These are phyloP conservation scores for Cordylochernes scorpioides DNA, from an alignment of 2,888 invertebrate genomes.

Conservation along the genomic window DNA sequence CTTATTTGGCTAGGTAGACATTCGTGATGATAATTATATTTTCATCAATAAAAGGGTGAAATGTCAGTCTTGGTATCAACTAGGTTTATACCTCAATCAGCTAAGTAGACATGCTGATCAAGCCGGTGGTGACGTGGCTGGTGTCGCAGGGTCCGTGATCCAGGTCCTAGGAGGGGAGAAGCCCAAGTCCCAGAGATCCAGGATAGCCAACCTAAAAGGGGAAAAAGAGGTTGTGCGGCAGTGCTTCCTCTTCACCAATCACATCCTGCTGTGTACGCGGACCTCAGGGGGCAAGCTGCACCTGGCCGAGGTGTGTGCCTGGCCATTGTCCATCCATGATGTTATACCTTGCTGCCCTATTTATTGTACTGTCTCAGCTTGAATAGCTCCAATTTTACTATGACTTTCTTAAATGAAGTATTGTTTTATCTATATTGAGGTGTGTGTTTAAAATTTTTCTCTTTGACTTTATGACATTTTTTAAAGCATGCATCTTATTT, in stretches of 20 bases:
- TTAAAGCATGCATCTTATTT: too few relatives aligned
- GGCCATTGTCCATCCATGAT: too few relatives aligned
- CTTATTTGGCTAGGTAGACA: background rate
- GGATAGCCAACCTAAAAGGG: slow-evolving; percentile 17
- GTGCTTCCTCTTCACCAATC: slow-evolving; percentile 71
- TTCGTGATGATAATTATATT: background rate
- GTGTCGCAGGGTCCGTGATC: slow-evolving; percentile 11
- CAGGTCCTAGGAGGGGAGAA: slow-evolving; percentile 15
- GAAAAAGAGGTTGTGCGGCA: slow-evolving; percentile 46
- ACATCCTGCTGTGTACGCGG: slow-evolving; percentile 51
- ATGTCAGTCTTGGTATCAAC: background rate
- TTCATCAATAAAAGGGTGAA: background rate
- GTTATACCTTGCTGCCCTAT: too few relatives aligned
- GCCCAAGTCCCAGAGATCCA: slow-evolving; percentile 18
- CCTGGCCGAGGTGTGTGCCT: slow-evolving; percentile 32
- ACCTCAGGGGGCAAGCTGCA: slow-evolving; percentile 61
- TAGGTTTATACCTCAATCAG: background rate
- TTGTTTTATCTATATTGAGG: too few relatives aligned
- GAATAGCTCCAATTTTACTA: too few relatives aligned
- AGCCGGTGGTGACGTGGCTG: background rate
- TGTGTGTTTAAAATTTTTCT: too few relatives aligned
- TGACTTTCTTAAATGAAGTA: too few relatives aligned
- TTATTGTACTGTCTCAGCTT: too few relatives aligned
- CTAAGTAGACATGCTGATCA: too few relatives aligned
- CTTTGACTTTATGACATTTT: too few relatives aligned